Percentiles rank a stretch among this genome's conserved stretches.
These are phyloP conservation scores for Atrichornis clamosus DNA, from an alignment of 2,113 vertebrate species.

Conservation along the genomic window DNA sequence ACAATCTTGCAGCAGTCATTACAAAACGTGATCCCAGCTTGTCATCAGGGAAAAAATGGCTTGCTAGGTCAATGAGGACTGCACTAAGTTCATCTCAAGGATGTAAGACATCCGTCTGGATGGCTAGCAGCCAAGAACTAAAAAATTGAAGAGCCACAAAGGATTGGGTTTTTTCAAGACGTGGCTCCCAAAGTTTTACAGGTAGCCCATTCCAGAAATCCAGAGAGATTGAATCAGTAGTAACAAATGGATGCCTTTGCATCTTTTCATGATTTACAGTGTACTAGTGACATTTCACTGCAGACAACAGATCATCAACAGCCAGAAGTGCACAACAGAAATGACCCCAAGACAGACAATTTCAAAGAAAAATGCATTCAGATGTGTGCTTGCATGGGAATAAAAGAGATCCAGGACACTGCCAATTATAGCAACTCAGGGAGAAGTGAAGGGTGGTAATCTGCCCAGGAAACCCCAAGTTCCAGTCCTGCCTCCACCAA, in stretches of 20 bases:
- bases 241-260: background rate
- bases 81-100: conserved; percentile 67
- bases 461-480: conserved; percentile 12
- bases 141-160: background rate
- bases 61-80: conserved; percentile 74
- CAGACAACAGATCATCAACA: background rate
- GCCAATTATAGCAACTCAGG: background rate
- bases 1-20: conserved; percentile 72
- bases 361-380: conserved; percentile 2
- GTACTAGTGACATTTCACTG: background rate
- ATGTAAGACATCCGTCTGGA: conserved; percentile 53
- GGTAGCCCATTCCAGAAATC: background rate
- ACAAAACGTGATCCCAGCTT: conserved; percentile 72
- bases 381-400: background rate
- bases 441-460: background rate
- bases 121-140: conserved; percentile 50
- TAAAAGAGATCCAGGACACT: background rate
- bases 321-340: background rate
- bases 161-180: background rate
- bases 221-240: background rate
- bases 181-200: background rate
- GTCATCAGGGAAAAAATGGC: conserved; percentile 63
- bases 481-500: conserved; percentile 13
- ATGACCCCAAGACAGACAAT: background rate
- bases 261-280: background rate